Base-by-base conservation (phyloP, 1,140 invertebrate species). In the Campodea augens region DNA sequence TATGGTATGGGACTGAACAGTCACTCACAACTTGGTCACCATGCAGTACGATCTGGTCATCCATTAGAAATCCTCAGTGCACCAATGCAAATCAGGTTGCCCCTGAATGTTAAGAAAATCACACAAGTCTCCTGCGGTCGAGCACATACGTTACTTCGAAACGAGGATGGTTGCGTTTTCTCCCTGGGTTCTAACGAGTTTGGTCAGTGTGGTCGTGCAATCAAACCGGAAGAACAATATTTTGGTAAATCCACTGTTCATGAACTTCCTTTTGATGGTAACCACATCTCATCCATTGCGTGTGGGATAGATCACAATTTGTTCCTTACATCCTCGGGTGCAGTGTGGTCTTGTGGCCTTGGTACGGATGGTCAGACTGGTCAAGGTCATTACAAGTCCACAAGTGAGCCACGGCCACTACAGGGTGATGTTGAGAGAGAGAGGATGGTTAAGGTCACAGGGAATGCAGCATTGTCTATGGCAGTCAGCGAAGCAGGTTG, bases 341-440 rank as follows among this genome's bases (percentile, higher is more conserved):
- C 75, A 54, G 77, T 96, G 2, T 93, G 77, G 57, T 73, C 78
- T 12, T 96, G 87, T 68, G 92, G 92, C 1, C 88, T 89, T 77
- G 82, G 90, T 20, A 81, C 87, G 2, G 91, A 96, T 68, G 92
- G 92, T 2, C 92, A 97, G 68, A 90, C 87, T 1, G 91, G 90
- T 37, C 62, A 79, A 7, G 83, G 80, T 1, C 72, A 74, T 55
- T 88, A 72, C 57, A 41, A 36, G 18, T 75, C 72, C 45, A 64
- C 67, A 32, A 64, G 63, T 18, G 55, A 58, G 43, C 78, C 82
- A 4, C 66, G 63, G 3, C 54, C 65, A 46, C 73, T 90, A 0
- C 66, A 66, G 51, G 92, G 91, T 7, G 90, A 95, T 56, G 73
- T 96, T 25, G 68, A 75, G 49, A 72, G 70, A 38, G 84, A 91